phyloP scores from a whole-genome alignment of 2,113 vertebrate species.

The Periophthalmodon schlosseri region DNA sequence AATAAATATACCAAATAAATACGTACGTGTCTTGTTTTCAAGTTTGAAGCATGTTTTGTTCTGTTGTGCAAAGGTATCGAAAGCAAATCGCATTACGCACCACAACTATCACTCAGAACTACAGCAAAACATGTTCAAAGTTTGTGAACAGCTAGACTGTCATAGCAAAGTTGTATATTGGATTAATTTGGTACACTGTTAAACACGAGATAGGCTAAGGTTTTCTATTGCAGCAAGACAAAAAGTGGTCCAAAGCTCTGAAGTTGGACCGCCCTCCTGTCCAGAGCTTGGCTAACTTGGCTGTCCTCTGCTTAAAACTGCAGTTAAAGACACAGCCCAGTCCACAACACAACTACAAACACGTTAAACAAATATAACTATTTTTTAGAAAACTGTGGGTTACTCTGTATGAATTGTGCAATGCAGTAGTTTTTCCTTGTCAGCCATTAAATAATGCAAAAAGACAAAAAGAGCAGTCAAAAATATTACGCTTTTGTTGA shows the following conservation, averaged over 20 bases:
- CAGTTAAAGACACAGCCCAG: no score
- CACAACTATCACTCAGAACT: background rate
- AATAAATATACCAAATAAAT: background rate
- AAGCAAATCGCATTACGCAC: background rate
- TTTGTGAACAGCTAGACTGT: background rate
- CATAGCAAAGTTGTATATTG: background rate
- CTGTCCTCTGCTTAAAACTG: background rate
- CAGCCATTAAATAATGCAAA: no score
- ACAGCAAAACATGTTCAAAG: no score
- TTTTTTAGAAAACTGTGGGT: no score
- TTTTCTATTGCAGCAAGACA: background rate
- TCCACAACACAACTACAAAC: no score
- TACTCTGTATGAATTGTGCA: no score
- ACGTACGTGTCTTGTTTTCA: background rate
- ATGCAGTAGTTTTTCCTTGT: no score
- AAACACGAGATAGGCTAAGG: background rate
- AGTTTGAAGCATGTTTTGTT: background rate
- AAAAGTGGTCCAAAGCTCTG: background rate
- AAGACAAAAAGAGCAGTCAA: no score
- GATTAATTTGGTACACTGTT: background rate
- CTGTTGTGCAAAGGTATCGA: background rate
- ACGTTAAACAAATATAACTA: no score
- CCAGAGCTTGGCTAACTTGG: background rate
- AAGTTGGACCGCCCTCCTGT: background rate
- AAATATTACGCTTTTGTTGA: no score